Base-by-base conservation (phyloP, 2,797 vertebrate genomes). In the Sebastes miniatus region DNA sequence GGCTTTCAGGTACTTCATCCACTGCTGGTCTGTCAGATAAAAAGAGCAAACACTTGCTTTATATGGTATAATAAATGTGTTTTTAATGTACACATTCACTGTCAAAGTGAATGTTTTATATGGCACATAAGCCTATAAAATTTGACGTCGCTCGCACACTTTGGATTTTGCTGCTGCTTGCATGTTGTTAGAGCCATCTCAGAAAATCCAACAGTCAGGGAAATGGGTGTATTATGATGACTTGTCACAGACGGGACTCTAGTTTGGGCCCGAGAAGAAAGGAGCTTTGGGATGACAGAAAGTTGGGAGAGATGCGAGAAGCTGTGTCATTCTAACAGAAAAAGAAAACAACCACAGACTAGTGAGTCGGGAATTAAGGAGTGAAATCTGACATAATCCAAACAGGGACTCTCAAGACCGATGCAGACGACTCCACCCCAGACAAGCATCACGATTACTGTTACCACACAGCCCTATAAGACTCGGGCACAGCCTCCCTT, bases 231-330 rank as follows among this genome's bases (percentile, higher is more conserved):
- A 61, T 76, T 70, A 71, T 77, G 68, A 89, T 83, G 52, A 72
- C 77, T 80, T 73, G 77, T 82, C 82, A 83, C 61, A 73, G 66
- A 80, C 12, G 4, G 50, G 50, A 83, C 72, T 47, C 50, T 7
- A 47, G 25, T 77, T 80, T 87, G 83, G 89, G 83, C 66, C 5
- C 1, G 50, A 88, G 82, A 91, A 83, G 32, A 92, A 91, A 90
- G 31, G 52, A 86, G 76, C 59, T 82, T 27, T 36, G 36, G 87
- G 59, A 80, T 87, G 93, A 89, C 85, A 86, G 75, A 92, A 81
- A 86, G 77, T 80, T 91, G 84, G 84, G 84, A 87, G 34, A 57
- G 58, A 59, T 39, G 31, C 16, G 47, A 79, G 36, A 86, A 73
- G 31, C 73, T 82, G 81, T 84, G 69, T 90, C 75, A 83, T 76